A percentile compares a stretch with the other conserved stretches of the same genome.
Evolutionary conservation across 1,140 invertebrate genomes (phyloP).

Genomic region (Drosophila ohnishii): DNA sequence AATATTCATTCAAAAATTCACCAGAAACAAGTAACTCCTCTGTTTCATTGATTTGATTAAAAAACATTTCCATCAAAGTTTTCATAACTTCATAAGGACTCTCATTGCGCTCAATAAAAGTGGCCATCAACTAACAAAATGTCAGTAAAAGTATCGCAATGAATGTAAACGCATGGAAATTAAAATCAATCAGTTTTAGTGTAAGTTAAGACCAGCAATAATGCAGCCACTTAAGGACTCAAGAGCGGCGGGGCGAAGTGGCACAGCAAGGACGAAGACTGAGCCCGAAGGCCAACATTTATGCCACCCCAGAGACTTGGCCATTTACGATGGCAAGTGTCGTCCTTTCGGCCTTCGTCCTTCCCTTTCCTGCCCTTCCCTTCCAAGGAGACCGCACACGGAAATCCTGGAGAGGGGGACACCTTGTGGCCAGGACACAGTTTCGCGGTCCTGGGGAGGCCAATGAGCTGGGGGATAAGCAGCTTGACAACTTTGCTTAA

Average conservation of each 20-base stretch:
- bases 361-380: conserved; percentile 11
- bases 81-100: conserved; percentile 3
- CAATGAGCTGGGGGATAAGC: conserved; percentile 34
- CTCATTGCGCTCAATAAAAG: conserved; percentile 20
- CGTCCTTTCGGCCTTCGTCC: conserved; percentile 55
- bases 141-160: conserved; percentile 55
- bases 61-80: neutral
- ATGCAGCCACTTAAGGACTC: conserved; percentile 77
- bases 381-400: conserved; percentile 10
- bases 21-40: too few relatives aligned
- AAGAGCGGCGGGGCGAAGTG: conserved; percentile 13
- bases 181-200: conserved; percentile 83
- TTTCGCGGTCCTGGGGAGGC: conserved; percentile 40
- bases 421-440: conserved; percentile 61
- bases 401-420: conserved; percentile 19
- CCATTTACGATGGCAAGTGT: conserved; percentile 68
- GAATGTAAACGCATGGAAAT: conserved; percentile 73
- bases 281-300: conserved; percentile 74
- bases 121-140: conserved; percentile 23
- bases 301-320: conserved; percentile 78
- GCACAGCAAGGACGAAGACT: conserved; percentile 5
- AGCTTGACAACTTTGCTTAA: conserved; percentile 73
- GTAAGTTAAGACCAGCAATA: conserved; percentile 76
- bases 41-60: too few relatives aligned
- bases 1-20: too few relatives aligned